A percentile compares a stretch with the other conserved stretches of the same genome.
Conservation (phyloP, 2,113 vertebrate species). For the Polypterus senegalus region DNA sequence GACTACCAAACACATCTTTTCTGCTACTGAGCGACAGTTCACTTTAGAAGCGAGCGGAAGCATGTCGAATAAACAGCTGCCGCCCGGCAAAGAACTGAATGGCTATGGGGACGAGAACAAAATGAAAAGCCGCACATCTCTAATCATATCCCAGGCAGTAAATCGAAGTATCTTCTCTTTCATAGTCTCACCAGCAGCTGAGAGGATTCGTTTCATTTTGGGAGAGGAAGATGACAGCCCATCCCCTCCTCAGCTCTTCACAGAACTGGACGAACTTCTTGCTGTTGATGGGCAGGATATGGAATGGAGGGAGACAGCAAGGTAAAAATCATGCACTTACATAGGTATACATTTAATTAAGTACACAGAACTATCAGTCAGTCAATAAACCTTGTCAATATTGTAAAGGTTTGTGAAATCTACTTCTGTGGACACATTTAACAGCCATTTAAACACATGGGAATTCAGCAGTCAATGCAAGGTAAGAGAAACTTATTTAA, state of each 20-base stretch:
- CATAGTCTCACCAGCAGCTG: slow-evolving; percentile 85
- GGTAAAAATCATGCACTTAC: slow-evolving; percentile 44
- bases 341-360: too few relatives aligned
- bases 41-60: slow-evolving; percentile 6
- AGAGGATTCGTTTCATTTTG: slow-evolving; percentile 91
- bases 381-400: too few relatives aligned
- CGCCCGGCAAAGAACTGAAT: slow-evolving; percentile 43
- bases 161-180: slow-evolving; percentile 82
- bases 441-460: too few relatives aligned
- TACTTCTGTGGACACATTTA: too few relatives aligned
- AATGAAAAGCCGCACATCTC: slow-evolving; percentile 27
- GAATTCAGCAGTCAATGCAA: too few relatives aligned
- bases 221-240: slow-evolving; percentile 93
- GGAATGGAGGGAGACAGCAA: slow-evolving; percentile 97
- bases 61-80: slow-evolving; percentile 45
- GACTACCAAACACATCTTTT: neutral
- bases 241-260: slow-evolving; percentile 87
- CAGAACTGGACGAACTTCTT: slow-evolving; percentile 88
- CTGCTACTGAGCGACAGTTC: too few relatives aligned
- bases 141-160: slow-evolving; percentile 48
- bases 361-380: too few relatives aligned
- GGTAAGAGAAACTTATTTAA: too few relatives aligned
- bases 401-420: too few relatives aligned
- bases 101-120: slow-evolving; percentile 42
- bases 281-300: slow-evolving; percentile 88